phyloP scores from a whole-genome alignment of 2,113 vertebrate genomes.

The Murina feae region DNA sequence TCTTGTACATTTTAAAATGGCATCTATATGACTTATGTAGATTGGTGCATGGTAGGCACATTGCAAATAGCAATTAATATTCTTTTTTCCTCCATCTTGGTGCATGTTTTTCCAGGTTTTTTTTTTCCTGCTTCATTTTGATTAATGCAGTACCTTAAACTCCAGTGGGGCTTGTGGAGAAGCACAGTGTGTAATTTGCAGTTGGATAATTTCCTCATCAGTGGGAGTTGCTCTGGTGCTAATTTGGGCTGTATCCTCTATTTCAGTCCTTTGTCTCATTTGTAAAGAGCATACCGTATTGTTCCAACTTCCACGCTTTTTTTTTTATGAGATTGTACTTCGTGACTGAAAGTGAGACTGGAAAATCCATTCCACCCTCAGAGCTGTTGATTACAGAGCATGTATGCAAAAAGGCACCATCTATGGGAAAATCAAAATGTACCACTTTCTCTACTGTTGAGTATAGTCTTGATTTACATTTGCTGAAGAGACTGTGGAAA shows the following conservation, averaged over 20 bases:
- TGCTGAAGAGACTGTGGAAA: not conserved
- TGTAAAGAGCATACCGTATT: conserved; percentile 43
- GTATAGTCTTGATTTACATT: not conserved
- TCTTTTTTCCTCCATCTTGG: not conserved
- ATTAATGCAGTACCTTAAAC: not conserved
- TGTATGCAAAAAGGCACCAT: not conserved
- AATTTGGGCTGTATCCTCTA: conserved; percentile 56
- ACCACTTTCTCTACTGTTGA: not conserved
- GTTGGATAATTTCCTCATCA: conserved; percentile 56
- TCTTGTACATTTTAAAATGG: not conserved
- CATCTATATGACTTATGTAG: not conserved
- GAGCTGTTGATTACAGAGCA: not conserved
- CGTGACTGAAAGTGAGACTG: conserved; percentile 35
- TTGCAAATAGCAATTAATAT: not conserved
- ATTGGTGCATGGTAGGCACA: not conserved
- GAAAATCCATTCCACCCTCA: conserved; percentile 32
- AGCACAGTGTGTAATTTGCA: conserved; percentile 30
- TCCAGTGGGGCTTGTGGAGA: not conserved
- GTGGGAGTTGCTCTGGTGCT: conserved; percentile 60
- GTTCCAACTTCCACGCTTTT: not conserved
- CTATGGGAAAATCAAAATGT: not conserved
- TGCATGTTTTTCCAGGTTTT: not conserved
- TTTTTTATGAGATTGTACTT: conserved; percentile 11
- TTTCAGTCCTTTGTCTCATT: conserved; percentile 58
- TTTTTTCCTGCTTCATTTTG: not conserved